Percentiles rank a stretch among this genome's conserved stretches.
These are phyloP conservation scores for Tenebrosternarchus preto DNA, from an alignment of 2,113 vertebrate species.

Conservation along the genomic window DNA sequence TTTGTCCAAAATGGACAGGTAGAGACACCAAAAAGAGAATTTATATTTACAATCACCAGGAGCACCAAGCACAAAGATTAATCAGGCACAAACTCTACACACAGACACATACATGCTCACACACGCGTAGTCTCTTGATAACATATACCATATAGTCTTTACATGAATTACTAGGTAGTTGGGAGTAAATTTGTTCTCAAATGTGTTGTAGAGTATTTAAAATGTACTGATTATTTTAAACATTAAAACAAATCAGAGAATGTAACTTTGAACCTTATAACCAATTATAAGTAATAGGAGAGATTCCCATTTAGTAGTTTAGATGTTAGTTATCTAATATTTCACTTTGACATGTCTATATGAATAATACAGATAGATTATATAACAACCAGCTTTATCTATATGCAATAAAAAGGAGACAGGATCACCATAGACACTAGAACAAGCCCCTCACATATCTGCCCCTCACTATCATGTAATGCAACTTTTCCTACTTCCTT, in stretches of 20 bases:
- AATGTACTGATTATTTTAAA: conserved; percentile 67
- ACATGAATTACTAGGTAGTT: conserved; percentile 9
- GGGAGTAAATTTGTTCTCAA: conserved; percentile 47
- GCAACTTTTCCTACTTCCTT: conserved; percentile 4
- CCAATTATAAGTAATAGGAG: conserved; percentile 48
- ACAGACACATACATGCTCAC: conserved; percentile 33
- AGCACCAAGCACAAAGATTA: conserved; percentile 71
- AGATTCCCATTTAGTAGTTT: conserved; percentile 61
- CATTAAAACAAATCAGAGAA: conserved; percentile 69
- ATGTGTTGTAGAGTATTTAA: conserved; percentile 59
- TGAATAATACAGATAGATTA: conserved; percentile 44
- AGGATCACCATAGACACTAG: conserved; percentile 39
- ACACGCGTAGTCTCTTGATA: conserved; percentile 25
- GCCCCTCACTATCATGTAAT: background rate
- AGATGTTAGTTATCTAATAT: conserved; percentile 39
- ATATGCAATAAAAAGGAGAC: conserved; percentile 74
- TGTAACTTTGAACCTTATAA: conserved; percentile 65
- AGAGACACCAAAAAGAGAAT: conserved; percentile 66
- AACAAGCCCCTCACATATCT: background rate
- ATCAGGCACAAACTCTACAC: conserved; percentile 63
- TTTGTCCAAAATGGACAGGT: conserved; percentile 43
- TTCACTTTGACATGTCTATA: conserved; percentile 55
- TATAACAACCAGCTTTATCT: conserved; percentile 70
- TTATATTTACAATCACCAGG: conserved; percentile 61
- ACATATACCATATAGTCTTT: background rate